phyloP scores from a whole-genome alignment of 2,888 invertebrate genomes.

The Copidosoma aretas region DNA sequence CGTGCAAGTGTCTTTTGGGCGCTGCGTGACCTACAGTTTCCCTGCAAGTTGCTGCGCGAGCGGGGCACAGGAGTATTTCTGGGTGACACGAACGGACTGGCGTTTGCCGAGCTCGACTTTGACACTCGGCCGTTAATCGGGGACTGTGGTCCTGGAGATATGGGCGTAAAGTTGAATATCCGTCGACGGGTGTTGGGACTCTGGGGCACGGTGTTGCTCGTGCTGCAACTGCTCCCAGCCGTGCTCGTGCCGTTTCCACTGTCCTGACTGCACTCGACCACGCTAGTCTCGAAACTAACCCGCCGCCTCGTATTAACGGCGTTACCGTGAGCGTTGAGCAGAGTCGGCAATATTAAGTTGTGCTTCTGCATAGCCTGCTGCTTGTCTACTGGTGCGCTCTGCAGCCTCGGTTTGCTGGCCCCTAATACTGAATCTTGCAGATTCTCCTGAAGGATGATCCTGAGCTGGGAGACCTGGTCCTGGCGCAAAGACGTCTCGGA shows the following conservation, averaged over 20 bases:
- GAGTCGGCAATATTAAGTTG: constrained; percentile 56
- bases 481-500: constrained; percentile 61
- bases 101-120: constrained; percentile 72
- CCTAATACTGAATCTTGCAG: constrained; percentile 59
- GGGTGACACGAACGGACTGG: constrained; percentile 84
- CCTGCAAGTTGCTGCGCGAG: constrained; percentile 68
- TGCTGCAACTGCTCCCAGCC: background rate
- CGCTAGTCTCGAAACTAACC: constrained; percentile 68
- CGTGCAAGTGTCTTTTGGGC: constrained; percentile 54
- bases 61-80: constrained; percentile 77
- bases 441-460: constrained; percentile 75
- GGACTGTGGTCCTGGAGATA: constrained; percentile 79
- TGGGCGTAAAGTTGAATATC: constrained; percentile 86
- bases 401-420: constrained; percentile 40
- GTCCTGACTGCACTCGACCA: constrained; percentile 52
- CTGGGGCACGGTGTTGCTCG: constrained; percentile 67
- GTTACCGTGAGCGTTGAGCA: constrained; percentile 52
- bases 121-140: constrained; percentile 67
- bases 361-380: constrained; percentile 52
- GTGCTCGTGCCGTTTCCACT: constrained; percentile 2
- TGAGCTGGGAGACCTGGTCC: constrained; percentile 76
- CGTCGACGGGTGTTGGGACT: constrained; percentile 80
- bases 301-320: constrained; percentile 59
- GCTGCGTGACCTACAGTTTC: constrained; percentile 58
- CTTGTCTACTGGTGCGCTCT: constrained; percentile 49